Conservation (phyloP, 2,113 vertebrate species). For the Melanostigma gelatinosum region DNA sequence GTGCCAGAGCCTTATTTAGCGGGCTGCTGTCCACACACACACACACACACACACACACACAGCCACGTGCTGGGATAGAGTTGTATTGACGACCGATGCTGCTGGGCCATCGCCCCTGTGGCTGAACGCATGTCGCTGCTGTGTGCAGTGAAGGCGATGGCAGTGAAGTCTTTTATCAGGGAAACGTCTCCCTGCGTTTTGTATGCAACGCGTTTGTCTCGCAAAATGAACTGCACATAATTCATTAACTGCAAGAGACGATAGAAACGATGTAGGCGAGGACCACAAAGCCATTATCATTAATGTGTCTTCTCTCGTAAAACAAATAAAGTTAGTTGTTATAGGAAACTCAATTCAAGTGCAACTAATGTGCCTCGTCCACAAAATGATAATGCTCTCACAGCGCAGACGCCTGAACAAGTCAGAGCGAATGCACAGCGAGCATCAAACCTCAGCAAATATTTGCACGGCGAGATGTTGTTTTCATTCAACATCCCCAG, state of each 20-base stretch:
- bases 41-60: constrained; percentile 22
- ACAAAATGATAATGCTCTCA: not conserved
- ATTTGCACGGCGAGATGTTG: not conserved
- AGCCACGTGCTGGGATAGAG: constrained; percentile 19
- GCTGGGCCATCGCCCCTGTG: constrained; percentile 35
- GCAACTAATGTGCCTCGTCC: not conserved
- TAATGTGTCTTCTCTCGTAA: not conserved
- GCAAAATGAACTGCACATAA: not conserved
- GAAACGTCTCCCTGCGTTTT: not conserved
- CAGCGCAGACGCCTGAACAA: not conserved
- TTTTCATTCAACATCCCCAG: not conserved
- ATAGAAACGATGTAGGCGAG: not conserved
- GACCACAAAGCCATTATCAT: not conserved
- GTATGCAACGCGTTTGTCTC: not conserved
- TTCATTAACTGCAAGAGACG: not conserved
- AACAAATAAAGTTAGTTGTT: not conserved
- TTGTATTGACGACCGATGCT: constrained; percentile 37
- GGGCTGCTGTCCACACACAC: constrained; percentile 27
- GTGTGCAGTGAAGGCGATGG: not conserved
- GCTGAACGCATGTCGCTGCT: not conserved
- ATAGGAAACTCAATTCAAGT: not conserved
- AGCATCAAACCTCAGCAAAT: constrained; percentile 2
- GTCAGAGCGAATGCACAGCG: not conserved
- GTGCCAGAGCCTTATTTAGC: constrained; percentile 69
- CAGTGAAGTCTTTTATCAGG: not conserved